Conservation (phyloP, 1,140 invertebrate genomes). For the Heliconius nattereri region DNA sequence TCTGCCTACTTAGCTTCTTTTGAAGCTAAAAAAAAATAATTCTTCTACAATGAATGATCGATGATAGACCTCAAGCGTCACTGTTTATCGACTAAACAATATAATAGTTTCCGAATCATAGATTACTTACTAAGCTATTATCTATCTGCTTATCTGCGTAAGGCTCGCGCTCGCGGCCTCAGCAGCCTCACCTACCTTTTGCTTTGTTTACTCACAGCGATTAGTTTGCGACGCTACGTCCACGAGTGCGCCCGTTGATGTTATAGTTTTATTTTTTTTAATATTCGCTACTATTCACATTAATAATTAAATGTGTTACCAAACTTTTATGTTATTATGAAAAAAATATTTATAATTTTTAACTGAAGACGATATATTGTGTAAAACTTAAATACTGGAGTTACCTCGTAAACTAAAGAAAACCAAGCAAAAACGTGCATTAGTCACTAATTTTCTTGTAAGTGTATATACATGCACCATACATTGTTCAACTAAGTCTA, state of each 20-base stretch:
- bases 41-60: not conserved
- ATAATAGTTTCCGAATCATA: slow-evolving; percentile 18
- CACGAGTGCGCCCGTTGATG: not conserved
- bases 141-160: slow-evolving; percentile 16
- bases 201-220: not conserved
- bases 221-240: slow-evolving; percentile 15
- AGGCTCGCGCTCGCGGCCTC: not conserved
- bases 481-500: not conserved
- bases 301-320: not conserved
- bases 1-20: not conserved
- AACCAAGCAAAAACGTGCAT: not conserved
- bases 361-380: not conserved
- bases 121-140: not conserved
- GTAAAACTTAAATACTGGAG: not conserved
- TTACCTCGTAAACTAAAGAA: not conserved
- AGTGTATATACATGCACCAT: not conserved
- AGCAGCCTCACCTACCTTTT: slow-evolving; percentile 11
- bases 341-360: not conserved
- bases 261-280: no score
- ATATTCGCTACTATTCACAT: not conserved
- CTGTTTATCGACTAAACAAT: slow-evolving; percentile 27
- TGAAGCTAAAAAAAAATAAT: no score
- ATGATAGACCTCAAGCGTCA: not conserved
- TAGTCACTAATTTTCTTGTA: not conserved
- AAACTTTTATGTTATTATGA: not conserved